Evolutionary conservation across 1,140 invertebrate species (phyloP), one percentile per base, ranked within the genome.

Genomic region (Odontomachus brunneus): DNA sequence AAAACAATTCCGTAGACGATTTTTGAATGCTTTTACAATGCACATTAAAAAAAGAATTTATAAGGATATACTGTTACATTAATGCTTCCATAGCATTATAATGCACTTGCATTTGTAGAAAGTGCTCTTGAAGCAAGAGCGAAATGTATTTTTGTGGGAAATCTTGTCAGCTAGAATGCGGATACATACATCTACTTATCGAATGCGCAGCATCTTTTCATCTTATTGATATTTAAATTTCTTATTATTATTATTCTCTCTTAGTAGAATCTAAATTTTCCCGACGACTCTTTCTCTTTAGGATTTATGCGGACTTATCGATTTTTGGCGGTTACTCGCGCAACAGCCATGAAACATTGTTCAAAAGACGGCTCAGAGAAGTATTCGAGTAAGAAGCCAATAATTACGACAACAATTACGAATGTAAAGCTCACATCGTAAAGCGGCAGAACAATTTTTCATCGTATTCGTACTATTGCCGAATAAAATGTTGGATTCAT

Each of bases 401-500:
- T n/a, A n/a, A 3, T 67, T 55, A 57, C 57, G 49, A 65, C n/a
- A 29, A 9, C 9, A 53, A 76, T 78, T 11, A 26, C 65, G 44
- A 57, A 26, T 69, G 24, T 65, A 65, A n/a, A n/a, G 2, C 26
- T 53, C 66, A 48, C 7, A 44, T 69, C 48, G 17, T 80, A 19
- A 59, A 48, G 15, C 29, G 48, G 17, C 19, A 29, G 63, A 69
- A 67, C 15, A 65, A 80, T 80, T 80, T 71, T 71, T 59, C 65
- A 80, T 67, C 51, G 22, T 78, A 53, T 80, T 66, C 74, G 51
- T 57, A 78, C 69, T 78, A 57, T 71, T 71, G 22, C 51, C 57
- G 75, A 80, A 80, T 80, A 80, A 80, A 80, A 71, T 80, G 65
- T 80, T 80, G 53, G 51, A 80, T 48, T 80, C 51, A 71, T 69